Evolutionary conservation across 2,888 invertebrate genomes (phyloP).

Genomic region (Ferdinandea cuprea): DNA sequence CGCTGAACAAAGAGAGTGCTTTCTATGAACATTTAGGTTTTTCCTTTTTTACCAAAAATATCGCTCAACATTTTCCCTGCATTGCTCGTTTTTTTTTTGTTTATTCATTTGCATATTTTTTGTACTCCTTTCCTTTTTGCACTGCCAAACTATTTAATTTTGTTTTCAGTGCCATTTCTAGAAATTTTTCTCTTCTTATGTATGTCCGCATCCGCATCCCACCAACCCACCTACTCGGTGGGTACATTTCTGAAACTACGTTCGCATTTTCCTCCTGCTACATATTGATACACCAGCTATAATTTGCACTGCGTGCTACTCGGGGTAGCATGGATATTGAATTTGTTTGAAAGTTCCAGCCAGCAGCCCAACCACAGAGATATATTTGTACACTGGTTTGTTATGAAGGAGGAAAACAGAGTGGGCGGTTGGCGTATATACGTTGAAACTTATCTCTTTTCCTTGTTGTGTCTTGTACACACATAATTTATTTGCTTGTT

Average conservation of each 20-base stretch:
- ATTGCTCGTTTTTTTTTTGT: background rate
- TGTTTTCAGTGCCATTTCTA: slow-evolving; percentile 58
- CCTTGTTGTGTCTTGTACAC: slow-evolving; percentile 36
- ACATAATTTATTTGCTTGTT: slow-evolving; percentile 30
- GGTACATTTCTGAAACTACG: background rate
- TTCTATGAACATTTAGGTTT: background rate
- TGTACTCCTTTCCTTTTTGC: slow-evolving; percentile 4
- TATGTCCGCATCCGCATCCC: background rate
- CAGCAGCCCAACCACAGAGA: slow-evolving; percentile 14
- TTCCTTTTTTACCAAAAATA: background rate
- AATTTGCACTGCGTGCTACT: slow-evolving; percentile 69
- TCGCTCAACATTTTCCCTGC: background rate
- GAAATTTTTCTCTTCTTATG: slow-evolving; percentile 8
- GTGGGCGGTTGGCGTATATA: slow-evolving; percentile 23
- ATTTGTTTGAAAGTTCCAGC: slow-evolving; percentile 53
- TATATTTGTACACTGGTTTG: background rate
- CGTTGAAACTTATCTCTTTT: slow-evolving; percentile 29
- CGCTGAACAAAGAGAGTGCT: slow-evolving; percentile 49
- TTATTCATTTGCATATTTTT: slow-evolving; percentile 45
- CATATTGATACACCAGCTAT: slow-evolving; percentile 48
- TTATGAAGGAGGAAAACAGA: slow-evolving; percentile 6
- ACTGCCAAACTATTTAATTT: slow-evolving; percentile 55
- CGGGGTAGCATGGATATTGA: slow-evolving; percentile 48
- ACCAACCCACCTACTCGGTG: background rate
- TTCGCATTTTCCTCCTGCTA: too few relatives aligned